phyloP scores from a whole-genome alignment of 2,797 vertebrate genomes.

The Prionace glauca region DNA sequence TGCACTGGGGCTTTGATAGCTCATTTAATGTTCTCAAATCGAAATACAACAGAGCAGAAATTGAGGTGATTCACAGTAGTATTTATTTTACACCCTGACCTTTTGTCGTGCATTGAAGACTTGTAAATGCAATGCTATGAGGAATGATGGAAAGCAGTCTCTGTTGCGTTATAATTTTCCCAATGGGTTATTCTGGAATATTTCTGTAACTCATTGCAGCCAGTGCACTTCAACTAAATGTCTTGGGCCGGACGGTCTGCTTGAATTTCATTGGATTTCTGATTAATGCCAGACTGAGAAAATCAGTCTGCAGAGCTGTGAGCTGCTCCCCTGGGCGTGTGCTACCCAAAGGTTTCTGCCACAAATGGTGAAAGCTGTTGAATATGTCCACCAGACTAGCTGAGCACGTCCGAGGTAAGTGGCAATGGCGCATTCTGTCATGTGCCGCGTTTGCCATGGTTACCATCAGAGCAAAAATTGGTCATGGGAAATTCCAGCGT shows the following conservation, averaged over 20 bases:
- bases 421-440: background rate
- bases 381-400: too few relatives aligned
- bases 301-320: background rate
- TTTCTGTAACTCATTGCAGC: background rate
- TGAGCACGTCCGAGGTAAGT: background rate
- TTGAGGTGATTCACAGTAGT: background rate
- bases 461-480: background rate
- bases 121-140: background rate
- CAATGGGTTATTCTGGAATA: background rate
- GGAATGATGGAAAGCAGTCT: background rate
- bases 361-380: background rate
- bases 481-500: too few relatives aligned
- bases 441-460: background rate
- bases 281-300: background rate
- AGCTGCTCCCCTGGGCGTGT: background rate
- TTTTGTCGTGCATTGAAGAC: background rate
- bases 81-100: background rate
- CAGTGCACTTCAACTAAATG: background rate
- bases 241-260: background rate
- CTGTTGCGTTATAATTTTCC: background rate
- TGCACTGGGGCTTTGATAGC: background rate
- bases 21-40: background rate
- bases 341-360: background rate
- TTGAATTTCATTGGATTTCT: background rate
- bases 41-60: background rate